Conservation (phyloP, 2,888 invertebrate genomes). For the Athripsodes cinereus region DNA sequence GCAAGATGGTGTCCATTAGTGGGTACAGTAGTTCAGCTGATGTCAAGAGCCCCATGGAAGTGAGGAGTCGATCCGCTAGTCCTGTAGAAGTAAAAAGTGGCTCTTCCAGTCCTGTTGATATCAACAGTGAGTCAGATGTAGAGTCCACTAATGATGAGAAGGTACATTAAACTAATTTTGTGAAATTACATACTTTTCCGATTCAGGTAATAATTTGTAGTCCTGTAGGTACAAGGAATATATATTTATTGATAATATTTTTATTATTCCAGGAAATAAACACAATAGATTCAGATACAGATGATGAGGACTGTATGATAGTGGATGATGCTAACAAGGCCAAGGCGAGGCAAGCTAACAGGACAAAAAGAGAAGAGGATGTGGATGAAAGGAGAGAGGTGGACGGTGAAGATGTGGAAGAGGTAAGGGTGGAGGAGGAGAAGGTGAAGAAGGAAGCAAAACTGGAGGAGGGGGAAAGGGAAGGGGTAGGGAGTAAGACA, state of each 20-base stretch:
- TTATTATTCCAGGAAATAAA: conserved; percentile 5
- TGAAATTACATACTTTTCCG: too few relatives aligned
- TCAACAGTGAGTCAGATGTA: conserved; percentile 10
- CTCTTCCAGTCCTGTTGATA: conserved; percentile 9
- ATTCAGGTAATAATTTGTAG: too few relatives aligned
- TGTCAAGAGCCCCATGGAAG: neutral
- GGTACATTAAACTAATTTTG: neutral
- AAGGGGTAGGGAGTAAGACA: neutral
- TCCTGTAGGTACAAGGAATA: too few relatives aligned
- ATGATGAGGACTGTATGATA: conserved; percentile 16
- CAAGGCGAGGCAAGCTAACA: neutral
- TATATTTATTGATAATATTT: neutral
- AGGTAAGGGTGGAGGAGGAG: neutral
- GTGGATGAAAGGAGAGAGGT: neutral
- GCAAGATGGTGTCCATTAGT: neutral
- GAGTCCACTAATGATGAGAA: conserved; percentile 3
- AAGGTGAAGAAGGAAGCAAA: neutral
- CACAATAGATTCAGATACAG: conserved; percentile 11
- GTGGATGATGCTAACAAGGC: conserved; percentile 5
- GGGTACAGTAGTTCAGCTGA: neutral
- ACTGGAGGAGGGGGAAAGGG: neutral
- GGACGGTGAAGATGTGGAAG: conserved; percentile 3
- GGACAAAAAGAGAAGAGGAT: neutral
- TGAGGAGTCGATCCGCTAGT: neutral
- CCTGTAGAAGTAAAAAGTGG: conserved; percentile 5